A percentile compares a stretch with the other conserved stretches of the same genome.
phyloP scores from a whole-genome alignment of 2,797 vertebrate species.

The Halcyon chelicuti region DNA sequence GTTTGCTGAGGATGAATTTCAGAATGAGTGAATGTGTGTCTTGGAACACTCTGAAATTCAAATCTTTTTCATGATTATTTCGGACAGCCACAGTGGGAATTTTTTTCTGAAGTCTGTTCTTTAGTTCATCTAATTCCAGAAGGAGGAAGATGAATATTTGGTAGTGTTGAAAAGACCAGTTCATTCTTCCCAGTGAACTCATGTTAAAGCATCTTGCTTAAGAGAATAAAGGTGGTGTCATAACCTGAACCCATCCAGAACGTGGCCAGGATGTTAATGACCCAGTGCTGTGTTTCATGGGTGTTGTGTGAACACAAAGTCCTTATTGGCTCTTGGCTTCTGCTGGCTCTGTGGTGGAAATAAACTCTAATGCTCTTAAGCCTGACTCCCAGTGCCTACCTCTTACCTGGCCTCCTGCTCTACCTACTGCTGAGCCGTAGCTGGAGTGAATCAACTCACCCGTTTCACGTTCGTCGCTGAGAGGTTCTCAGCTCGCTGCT shows the following conservation, averaged over 20 bases:
- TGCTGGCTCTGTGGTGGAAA: fast-evolving
- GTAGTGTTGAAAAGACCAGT: background rate
- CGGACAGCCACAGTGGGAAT: fast-evolving
- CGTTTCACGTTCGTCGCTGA: too few species aligned
- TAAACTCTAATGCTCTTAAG: background rate
- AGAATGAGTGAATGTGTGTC: background rate
- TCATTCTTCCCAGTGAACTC: background rate
- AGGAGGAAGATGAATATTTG: background rate
- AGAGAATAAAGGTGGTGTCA: background rate
- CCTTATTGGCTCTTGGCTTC: background rate
- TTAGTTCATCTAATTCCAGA: background rate
- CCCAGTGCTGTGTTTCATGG: background rate
- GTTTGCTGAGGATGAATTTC: background rate
- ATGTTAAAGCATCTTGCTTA: background rate
- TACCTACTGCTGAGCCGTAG: fast-evolving
- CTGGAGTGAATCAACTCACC: too few species aligned
- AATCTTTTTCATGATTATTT: background rate
- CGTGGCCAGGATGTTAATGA: background rate
- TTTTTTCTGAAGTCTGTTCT: background rate
- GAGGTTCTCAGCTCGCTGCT: too few species aligned
- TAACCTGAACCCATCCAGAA: background rate
- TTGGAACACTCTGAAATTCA: background rate
- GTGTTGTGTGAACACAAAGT: background rate
- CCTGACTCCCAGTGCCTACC: background rate
- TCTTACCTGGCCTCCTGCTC: background rate